phyloP scores from a whole-genome alignment of 2,797 vertebrate genomes.

The Picus viridis region DNA sequence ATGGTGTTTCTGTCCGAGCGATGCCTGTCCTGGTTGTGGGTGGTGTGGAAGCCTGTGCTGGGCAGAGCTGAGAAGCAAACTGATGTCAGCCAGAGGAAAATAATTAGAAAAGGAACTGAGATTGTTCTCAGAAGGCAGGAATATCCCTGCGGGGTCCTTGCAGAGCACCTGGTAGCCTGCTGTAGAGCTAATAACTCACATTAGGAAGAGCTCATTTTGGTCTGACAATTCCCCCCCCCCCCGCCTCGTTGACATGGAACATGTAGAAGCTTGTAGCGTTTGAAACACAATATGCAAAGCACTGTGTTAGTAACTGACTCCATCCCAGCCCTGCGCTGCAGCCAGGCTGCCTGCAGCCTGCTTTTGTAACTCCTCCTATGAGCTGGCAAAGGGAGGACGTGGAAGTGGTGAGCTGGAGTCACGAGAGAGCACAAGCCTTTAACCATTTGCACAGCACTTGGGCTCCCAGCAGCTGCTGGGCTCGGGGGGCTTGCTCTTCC shows the following conservation, averaged over 20 bases:
- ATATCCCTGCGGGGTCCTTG: not conserved
- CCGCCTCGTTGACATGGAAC: not conserved
- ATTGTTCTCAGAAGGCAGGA: not conserved
- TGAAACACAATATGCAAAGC: constrained; percentile 28
- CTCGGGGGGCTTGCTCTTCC: no score
- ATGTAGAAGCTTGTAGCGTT: constrained; percentile 20
- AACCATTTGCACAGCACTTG: not conserved
- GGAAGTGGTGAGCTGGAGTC: constrained; percentile 15
- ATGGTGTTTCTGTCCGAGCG: rapidly evolving
- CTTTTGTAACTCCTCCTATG: constrained; percentile 9
- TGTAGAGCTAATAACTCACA: not conserved
- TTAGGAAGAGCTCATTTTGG: not conserved
- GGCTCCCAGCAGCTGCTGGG: not conserved
- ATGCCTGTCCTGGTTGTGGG: not conserved
- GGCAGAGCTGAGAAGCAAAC: not conserved
- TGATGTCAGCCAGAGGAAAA: not conserved
- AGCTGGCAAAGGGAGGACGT: not conserved
- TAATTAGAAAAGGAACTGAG: not conserved
- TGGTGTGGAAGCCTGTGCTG: not conserved
- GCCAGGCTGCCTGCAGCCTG: constrained; percentile 14
- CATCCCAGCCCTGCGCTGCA: constrained; percentile 9
- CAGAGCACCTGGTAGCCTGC: not conserved
- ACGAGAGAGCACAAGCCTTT: not conserved
- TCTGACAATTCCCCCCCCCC: not conserved
- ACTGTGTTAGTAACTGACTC: not conserved